Base-by-base conservation (phyloP, 2,113 vertebrate genomes). In the Nicator chloris region DNA sequence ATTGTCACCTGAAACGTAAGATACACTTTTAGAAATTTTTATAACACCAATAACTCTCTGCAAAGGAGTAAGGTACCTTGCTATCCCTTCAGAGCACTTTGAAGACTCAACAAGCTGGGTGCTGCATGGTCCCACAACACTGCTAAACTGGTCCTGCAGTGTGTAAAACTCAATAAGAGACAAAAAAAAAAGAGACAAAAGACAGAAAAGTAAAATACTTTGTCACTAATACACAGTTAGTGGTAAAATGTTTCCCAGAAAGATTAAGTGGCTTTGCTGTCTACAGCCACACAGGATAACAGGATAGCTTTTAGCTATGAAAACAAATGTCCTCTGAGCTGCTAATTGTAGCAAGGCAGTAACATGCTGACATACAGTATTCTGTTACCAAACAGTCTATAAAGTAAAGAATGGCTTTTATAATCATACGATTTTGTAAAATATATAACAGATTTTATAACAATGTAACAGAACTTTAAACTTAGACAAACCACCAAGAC, bases 1-100 rank as follows among this genome's bases (percentile, higher is more conserved):
- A 33, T 2, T 3, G 3, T 17, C 7, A 73, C 13, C 33, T 27
- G 42, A 91, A 92, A 86, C 0, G 0, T 35, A 57, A 53, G 31
- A 80, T 27, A 47, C 33, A 30, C 7, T 85, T 57, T 16, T 47
- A 53, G 1, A 47, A 15, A 27, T 40, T 56, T 70, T 73, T 65
- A 30, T 33, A 72, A 51, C 63, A 63, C 30, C 73, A 61, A 1
- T 44, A 69, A 83, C 11, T 24, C 28, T 80, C 35, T 69, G 57
- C 57, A 76, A 45, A 19, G 14, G 28, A 69, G n/a, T 44, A 49
- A 80, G 24, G 11, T 59, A 56, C 80, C 77, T 69, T 72, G 54
- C 13, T 79, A 42, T 11, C 18, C 45, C 40, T 80, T 56, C 50
- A 80, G 14, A 81, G 13, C 49, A 30, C 61, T 63, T 30, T 22